Evolutionary conservation across 1,140 invertebrate genomes (phyloP), one percentile per base, ranked within the genome.

Genomic region (Polyergus mexicanus): DNA sequence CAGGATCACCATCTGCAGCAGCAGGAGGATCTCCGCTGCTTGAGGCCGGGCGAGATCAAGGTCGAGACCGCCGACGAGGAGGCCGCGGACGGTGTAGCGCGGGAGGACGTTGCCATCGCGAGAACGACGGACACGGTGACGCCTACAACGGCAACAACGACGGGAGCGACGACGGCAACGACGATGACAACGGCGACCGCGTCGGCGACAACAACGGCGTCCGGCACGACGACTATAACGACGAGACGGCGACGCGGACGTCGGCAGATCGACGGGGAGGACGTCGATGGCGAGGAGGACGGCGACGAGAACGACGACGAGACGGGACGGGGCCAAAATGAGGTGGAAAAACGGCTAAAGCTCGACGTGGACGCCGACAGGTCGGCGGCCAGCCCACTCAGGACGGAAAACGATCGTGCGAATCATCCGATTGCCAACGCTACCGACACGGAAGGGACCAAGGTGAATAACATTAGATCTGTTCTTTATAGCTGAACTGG

Each of bases 281-380:
- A 84, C 44, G 83, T 89, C 75, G 85, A 86, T 68, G 87, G 75
- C 44, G 78, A 84, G 85, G 75, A 93, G 65, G 91, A 93, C 69
- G 95, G 95, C 87, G 96, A 84, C 94, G 95, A 92, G 93, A 89
- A 95, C 94, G 86, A 95, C 94, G 88, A 90, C 69, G 91, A 91
- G 63, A 89, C 89, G 44, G 80, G 78, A 44, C 75, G 83, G 58
- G 87, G 92, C 11, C 86, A 74, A 76, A 76, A 68, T 68, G 92
- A 92, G 62, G 77, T 60, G 65, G 91, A 94, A 74, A 93, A 91
- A 85, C 92, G 91, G 88, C 84, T 92, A 51, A 94, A 94, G 63
- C 88, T 92, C 72, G 88, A 91, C 83, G 91, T 93, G 65, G 90
- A 92, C 69, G 86, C 89, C 60, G 84, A 87, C 85, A 87, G 86